Base-by-base conservation (phyloP, 2,113 vertebrate genomes). In the Gymnogyps californianus region DNA sequence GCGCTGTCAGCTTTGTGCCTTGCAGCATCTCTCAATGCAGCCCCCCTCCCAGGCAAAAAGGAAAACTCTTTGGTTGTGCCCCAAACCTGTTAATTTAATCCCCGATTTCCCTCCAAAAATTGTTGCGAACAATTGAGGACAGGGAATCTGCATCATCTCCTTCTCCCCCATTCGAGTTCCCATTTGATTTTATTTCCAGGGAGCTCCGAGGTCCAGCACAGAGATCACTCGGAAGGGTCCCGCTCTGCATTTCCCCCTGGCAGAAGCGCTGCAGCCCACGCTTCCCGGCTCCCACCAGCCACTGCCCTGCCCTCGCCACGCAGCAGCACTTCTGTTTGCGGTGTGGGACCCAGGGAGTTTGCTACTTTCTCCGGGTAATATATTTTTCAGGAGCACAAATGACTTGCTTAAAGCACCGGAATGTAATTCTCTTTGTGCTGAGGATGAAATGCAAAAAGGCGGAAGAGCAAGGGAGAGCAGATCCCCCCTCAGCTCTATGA, bases 351-450 rank as follows among this genome's bases (percentile, higher is more conserved):
- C 46, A 15, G 29, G 74, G 66, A 79, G 46, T n/a, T 64, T 46
- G 49, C 66, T 52, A 5, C 87, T 91, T 94, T 89, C 69, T 67
- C 61, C 1, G 14, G 46, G 49, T 74, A 57, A 74, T 79, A 29
- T 85, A 54, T 57, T 93, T 85, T 94, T 95, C 52, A 92, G 84
- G 58, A 74, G 67, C 70, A 62, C 36, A 21, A 88, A 80, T 3
- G 46, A 77, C 70, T 93, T 65, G 55, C 62, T 77, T 64, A 80
- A 80, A 94, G 89, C 46, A 11, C n/a, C 55, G 84, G 81, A 89
- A 85, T 90, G 42, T 77, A 64, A 77, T 83, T 94, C 90, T 62
- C 66, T 89, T 89, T 72, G 74, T 94, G 91, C 62, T 32, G 40
- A 83, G 66, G 66, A n/a, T 57, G 51, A 93, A 94, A 82, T 51